Evolutionary conservation across 2,888 invertebrate genomes (phyloP).

Genomic region (Ceraclea dissimilis): DNA sequence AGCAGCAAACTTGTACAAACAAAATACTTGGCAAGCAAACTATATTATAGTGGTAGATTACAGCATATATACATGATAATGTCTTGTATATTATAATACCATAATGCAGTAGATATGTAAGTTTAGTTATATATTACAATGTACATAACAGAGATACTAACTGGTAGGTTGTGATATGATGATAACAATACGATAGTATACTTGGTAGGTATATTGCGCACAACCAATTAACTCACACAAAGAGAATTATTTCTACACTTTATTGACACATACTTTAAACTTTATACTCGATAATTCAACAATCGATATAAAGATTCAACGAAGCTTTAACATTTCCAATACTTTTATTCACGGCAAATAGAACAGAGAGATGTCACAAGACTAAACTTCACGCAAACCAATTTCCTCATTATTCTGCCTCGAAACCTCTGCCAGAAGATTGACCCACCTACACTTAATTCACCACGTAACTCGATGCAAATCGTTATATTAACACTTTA

Average conservation of each 20-base stretch:
- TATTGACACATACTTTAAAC: background rate
- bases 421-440: slow-evolving; percentile 7
- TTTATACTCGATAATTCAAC: too few species aligned
- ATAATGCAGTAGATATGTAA: too few species aligned
- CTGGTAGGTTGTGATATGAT: background rate
- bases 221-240: background rate
- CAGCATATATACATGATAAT: too few species aligned
- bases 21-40: too few species aligned
- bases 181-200: background rate
- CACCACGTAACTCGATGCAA: background rate
- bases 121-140: background rate
- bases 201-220: background rate
- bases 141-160: background rate
- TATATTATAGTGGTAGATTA: too few species aligned
- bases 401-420: background rate
- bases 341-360: background rate
- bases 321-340: background rate
- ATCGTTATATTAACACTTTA: background rate
- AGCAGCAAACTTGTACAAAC: too few species aligned
- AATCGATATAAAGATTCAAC: too few species aligned
- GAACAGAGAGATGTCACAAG: background rate
- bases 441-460: slow-evolving; percentile 12
- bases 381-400: background rate
- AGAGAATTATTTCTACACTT: background rate
- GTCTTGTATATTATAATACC: too few species aligned